phyloP scores from a whole-genome alignment of 2,797 vertebrate genomes.

The Steatocranus sp. region DNA sequence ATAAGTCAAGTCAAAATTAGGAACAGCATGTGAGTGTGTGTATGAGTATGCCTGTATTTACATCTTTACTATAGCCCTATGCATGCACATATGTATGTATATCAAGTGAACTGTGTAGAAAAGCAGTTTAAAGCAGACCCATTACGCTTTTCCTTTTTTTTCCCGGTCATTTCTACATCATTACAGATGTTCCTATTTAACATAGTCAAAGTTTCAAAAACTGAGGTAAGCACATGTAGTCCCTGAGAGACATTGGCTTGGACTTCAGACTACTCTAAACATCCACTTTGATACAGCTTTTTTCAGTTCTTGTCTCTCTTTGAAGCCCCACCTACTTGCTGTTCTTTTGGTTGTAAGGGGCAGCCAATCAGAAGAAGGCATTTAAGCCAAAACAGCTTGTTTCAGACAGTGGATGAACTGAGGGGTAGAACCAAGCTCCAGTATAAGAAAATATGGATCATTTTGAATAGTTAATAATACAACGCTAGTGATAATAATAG shows the following conservation, averaged over 20 bases:
- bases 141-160: background rate
- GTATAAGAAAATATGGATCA: background rate
- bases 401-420: background rate
- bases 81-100: background rate
- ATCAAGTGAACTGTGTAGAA: background rate
- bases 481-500: background rate
- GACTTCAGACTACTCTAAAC: background rate
- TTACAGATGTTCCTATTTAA: background rate
- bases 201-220: background rate
- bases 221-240: background rate
- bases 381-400: background rate
- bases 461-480: background rate
- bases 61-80: background rate
- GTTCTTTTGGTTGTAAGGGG: background rate
- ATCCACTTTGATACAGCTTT: background rate
- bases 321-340: background rate
- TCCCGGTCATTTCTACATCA: background rate
- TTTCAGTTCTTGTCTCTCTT: background rate
- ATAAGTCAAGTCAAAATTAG: background rate
- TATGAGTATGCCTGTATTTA: background rate
- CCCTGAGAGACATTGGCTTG: background rate
- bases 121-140: background rate
- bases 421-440: background rate
- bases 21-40: background rate
- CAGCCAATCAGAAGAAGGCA: background rate